Percentiles rank a stretch among this genome's conserved stretches.
Evolutionary conservation across 2,888 invertebrate genomes (phyloP).

Genomic region (Dicyrtomina minuta): DNA sequence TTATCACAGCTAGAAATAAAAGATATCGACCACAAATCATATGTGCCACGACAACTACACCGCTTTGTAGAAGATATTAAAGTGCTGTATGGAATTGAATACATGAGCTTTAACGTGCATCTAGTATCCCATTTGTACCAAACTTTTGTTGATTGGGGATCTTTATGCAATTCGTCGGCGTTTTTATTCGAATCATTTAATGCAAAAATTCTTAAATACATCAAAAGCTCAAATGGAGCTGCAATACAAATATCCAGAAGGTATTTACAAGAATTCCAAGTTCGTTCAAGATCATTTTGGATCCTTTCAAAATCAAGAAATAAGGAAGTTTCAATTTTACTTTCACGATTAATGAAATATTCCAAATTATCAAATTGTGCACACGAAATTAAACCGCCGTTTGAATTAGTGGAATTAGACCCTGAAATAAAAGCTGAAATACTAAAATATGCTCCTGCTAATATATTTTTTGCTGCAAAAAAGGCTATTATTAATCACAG

Average conservation of each 20-base stretch:
- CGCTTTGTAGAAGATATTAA: not conserved
- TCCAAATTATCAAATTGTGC: not conserved
- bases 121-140: not conserved
- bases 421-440: not conserved
- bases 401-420: not conserved
- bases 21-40: conserved; percentile 2
- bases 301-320: not conserved
- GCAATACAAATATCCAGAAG: not conserved
- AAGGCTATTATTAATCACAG: not conserved
- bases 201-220: not conserved
- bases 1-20: not conserved
- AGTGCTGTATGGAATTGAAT: not conserved
- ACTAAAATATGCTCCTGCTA: not conserved
- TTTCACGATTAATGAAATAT: not conserved
- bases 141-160: not conserved
- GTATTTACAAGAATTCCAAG: not conserved
- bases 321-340: not conserved
- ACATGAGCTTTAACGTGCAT: not conserved
- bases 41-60: no score
- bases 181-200: conserved; percentile 5
- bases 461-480: not conserved
- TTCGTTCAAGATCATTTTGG: not conserved
- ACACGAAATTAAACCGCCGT: not conserved
- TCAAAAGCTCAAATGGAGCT: no score
- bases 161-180: not conserved